Percentiles rank a stretch among this genome's conserved stretches.
phyloP scores from a whole-genome alignment of 2,113 vertebrate genomes.

The Stegostoma tigrinum region DNA sequence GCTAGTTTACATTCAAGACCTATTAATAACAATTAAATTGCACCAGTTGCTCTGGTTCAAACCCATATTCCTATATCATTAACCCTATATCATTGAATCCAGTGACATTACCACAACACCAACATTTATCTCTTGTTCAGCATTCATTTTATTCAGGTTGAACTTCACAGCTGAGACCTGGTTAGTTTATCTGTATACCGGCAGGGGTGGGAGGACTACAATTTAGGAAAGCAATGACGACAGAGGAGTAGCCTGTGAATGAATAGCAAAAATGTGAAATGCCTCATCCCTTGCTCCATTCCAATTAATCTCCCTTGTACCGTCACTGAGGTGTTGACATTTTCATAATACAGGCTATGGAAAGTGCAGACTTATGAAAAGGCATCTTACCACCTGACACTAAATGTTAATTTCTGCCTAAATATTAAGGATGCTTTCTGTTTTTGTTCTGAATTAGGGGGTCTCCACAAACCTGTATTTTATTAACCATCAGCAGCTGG shows the following conservation, averaged over 20 bases:
- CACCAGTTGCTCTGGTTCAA: no score
- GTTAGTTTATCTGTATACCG: no score
- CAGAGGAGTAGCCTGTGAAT: neutral
- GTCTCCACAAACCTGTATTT: conserved; percentile 43
- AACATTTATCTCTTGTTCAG: neutral
- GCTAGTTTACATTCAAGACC: no score
- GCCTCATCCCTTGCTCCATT: neutral
- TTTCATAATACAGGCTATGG: no score
- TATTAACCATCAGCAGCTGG: conserved; percentile 41
- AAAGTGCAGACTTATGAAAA: neutral
- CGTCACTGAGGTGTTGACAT: neutral
- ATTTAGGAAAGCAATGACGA: no score
- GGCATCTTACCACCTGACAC: neutral
- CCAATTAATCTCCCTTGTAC: neutral
- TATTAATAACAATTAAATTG: no score
- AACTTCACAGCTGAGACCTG: neutral
- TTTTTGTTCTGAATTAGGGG: conserved; percentile 38
- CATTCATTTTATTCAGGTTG: neutral
- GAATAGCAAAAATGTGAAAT: neutral
- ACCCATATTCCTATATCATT: no score
- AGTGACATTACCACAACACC: no score
- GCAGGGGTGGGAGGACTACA: no score
- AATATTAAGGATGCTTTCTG: neutral
- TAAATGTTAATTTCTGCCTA: neutral
- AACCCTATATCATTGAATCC: no score